Conservation (phyloP, 2,797 vertebrate genomes). For the Poeciliopsis turneri region DNA sequence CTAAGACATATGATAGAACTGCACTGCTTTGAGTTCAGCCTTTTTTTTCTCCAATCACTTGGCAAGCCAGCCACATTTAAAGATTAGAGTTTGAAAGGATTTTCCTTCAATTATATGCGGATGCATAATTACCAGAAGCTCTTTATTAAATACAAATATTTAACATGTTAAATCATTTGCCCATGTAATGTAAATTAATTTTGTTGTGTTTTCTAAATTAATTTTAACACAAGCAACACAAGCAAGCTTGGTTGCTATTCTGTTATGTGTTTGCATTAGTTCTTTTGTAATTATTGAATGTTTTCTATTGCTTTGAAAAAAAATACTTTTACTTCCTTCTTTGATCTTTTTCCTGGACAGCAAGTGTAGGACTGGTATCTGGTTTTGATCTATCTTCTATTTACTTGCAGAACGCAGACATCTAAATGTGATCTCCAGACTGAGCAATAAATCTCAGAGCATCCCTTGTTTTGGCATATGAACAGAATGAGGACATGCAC, state of each 20-base stretch:
- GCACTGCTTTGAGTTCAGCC: not conserved
- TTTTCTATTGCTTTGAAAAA: not conserved
- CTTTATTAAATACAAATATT: not conserved
- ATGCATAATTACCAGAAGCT: not conserved
- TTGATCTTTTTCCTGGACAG: not conserved
- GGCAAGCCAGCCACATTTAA: not conserved
- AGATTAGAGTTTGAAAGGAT: not conserved
- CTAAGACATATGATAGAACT: slow-evolving; percentile 14
- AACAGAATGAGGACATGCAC: not conserved
- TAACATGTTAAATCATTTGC: not conserved
- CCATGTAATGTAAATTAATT: not conserved
- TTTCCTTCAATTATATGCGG: not conserved
- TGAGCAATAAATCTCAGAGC: not conserved
- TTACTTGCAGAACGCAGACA: not conserved
- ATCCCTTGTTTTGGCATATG: not conserved
- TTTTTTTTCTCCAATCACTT: not conserved
- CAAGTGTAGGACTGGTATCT: not conserved
- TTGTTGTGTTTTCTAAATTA: not conserved
- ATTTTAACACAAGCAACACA: not conserved
- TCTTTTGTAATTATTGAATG: not conserved
- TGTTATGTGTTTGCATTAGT: not conserved
- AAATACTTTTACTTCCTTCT: not conserved
- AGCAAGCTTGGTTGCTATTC: not conserved
- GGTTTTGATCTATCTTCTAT: not conserved
- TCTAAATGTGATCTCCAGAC: slow-evolving; percentile 7